Base-by-base conservation (phyloP, 2,113 vertebrate species). In the Sakesphorus luctuosus region DNA sequence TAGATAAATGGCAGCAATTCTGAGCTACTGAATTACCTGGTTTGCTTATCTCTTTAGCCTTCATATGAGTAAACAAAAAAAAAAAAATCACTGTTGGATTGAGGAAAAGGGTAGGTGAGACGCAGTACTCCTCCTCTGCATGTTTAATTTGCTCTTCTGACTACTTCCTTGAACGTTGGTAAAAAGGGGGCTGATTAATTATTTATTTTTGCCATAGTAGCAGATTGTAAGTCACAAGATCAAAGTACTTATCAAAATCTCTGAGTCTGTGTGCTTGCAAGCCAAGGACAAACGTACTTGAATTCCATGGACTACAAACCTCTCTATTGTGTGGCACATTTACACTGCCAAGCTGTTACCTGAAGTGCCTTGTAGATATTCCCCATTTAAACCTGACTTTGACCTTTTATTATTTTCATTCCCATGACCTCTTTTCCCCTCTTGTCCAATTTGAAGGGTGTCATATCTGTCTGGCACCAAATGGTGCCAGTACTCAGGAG, bases 361-460 rank as follows among this genome's bases (percentile, higher is more conserved):
- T 88, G 33, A 67, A 71, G 40, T 44, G 35, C 87, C 69, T 85
- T 78, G 56, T 58, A 91, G 43, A 68, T 82, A 33, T 78, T 89
- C 36, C 7, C 8, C 66, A 59, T 83, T 79, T 59, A 78, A 87
- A 79, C 35, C 77, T 69, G 46, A 69, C 67, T 75, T 50, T 63
- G 46, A 62, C 79, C 28, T 95, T 86, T 75, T 44, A 59, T 44
- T 91, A 40, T 94, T 84, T 75, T 82, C 29, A 15, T 94, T 94
- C 67, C 59, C 69, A 36, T 61, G 80, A 67, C 67, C 76, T 80
- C 24, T 74, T 56, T 76, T 58, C 43, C 43, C 72, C 50, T 74
- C 61, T 93, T 91, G 40, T 95, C 38, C 84, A 56, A 63, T 94
- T 80, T 89, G 68, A 97, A 89, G 87, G 59, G 46, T 7, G 5